These are phyloP conservation scores for Meteorus cinctellus DNA, from an alignment of 2,888 invertebrate species.

Conservation along the genomic window DNA sequence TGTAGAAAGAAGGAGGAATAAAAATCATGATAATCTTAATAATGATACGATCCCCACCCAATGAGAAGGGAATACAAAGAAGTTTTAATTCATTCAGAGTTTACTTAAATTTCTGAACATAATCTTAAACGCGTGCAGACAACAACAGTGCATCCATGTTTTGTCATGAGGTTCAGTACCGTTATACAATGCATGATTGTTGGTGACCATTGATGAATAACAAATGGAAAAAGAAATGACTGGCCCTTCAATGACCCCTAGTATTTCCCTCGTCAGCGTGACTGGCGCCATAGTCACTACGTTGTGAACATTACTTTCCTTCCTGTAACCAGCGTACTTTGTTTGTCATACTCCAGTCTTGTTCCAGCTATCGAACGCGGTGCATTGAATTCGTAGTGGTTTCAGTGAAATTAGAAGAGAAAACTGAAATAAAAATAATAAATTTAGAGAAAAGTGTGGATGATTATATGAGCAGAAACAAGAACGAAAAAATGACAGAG, in stretches of 20 bases:
- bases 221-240: constrained; percentile 26
- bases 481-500: constrained; percentile 21
- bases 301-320: constrained; percentile 11
- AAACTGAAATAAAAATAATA: background rate
- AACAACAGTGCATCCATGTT: background rate
- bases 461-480: background rate
- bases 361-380: constrained; percentile 44
- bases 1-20: background rate
- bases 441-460: background rate
- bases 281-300: constrained; percentile 26
- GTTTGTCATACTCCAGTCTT: constrained; percentile 44
- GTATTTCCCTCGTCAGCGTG: constrained; percentile 19
- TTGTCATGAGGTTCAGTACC: background rate
- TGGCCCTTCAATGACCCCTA: constrained; percentile 49
- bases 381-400: constrained; percentile 9
- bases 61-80: constrained; percentile 5
- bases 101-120: constrained; percentile 11
- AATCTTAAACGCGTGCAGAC: constrained; percentile 15
- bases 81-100: constrained; percentile 8
- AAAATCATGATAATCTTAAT: constrained; percentile 14
- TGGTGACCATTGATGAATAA: background rate
- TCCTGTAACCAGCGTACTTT: constrained; percentile 18
- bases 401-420: background rate
- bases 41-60: background rate
- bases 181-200: constrained; percentile 15